Evolutionary conservation across 2,797 vertebrate genomes (phyloP), one percentile per base, ranked within the genome.

Genomic region (Sebastes nivosus): DNA sequence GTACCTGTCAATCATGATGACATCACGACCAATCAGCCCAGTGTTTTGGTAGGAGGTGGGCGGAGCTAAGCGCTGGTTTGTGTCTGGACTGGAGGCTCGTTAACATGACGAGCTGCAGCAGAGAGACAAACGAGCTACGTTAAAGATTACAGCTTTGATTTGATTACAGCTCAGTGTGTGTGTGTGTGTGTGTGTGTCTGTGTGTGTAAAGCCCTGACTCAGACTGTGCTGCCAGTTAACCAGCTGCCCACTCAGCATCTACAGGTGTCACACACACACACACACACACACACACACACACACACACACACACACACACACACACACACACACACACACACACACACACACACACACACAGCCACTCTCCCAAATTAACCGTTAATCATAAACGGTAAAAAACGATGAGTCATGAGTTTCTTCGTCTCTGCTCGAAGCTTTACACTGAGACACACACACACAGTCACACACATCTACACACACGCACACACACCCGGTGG

Each of bases 361-460:
- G 67, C 86, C 90, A 91, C 92, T 92, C 84, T 89, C 78, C 72
- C 88, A 91, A 90, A 93, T 93, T 83, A 93, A 90, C 88, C 46
- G 82, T 92, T 88, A 87, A 89, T 90, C 90, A 93, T 90, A 91
- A 90, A 87, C 18, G 30, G 32, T 70, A 68, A 87, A 84, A 88
- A 90, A 29, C 20, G 59, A 59, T 79, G 87, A 90, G 72, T 92
- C 91, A 87, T 76, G 73, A 69, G 22, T 84, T 86, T 79, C 65
- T 58, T 84, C 13, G 5, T 79, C 30, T 76, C 60, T 78, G 73
- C 72, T 76, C 22, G 4, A 57, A 52, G 78, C 72, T 4, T 13
- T 6, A 34, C 58, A 36, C 72, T 29, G 24, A 60, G 24, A 63
- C 64, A 67, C 54, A 30, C 57, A 57, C 58, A 9, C 55, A 27